These are phyloP conservation scores for Balearica regulorum DNA, from an alignment of 2,797 vertebrate species.

Conservation along the genomic window DNA sequence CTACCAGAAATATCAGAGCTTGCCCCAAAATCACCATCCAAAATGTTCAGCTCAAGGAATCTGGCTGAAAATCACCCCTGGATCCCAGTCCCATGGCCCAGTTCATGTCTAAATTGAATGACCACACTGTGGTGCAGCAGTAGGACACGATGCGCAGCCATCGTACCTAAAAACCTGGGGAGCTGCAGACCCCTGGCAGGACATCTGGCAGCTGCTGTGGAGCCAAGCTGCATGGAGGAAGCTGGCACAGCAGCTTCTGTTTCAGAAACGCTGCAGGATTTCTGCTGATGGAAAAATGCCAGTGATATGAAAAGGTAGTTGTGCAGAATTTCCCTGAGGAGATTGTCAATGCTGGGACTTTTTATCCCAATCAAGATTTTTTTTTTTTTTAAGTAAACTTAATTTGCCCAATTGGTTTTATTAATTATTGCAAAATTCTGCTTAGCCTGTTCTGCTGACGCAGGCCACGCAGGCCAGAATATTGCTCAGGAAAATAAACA, in stretches of 20 bases:
- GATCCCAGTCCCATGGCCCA: not conserved
- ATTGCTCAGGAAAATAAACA: not conserved
- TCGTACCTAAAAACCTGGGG: not conserved
- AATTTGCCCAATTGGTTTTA: not conserved
- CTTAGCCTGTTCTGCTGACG: not conserved
- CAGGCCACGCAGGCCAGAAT: not conserved
- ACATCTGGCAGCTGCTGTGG: not conserved
- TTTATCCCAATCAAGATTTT: not conserved
- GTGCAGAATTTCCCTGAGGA: not conserved
- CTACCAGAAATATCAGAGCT: not conserved
- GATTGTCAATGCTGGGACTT: not conserved
- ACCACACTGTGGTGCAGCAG: not conserved
- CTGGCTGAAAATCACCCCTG: not conserved
- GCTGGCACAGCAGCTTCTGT: not conserved
- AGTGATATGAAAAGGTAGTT: not conserved
- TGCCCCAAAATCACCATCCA: not conserved
- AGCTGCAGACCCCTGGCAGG: not conserved
- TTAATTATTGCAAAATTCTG: not conserved
- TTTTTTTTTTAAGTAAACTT: not conserved
- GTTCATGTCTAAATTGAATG: not conserved
- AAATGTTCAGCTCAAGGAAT: not conserved
- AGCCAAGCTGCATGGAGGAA: not conserved
- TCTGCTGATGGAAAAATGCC: not conserved
- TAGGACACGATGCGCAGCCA: rapidly evolving
- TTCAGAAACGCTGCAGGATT: not conserved